phyloP scores from a whole-genome alignment of 1,140 invertebrate genomes.

The Phocides pigmalion region DNA sequence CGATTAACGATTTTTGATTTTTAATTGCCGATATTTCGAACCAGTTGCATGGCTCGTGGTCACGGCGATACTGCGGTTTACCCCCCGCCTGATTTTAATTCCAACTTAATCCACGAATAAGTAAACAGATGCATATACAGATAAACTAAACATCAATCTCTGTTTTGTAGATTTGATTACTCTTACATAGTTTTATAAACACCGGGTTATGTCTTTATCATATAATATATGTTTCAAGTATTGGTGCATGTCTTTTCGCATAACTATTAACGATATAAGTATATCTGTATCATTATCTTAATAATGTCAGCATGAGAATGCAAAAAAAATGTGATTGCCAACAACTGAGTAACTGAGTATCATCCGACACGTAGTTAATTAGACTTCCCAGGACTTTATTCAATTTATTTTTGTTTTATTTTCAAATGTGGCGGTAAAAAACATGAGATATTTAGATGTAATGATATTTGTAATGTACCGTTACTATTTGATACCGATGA shows the following conservation, averaged over 20 bases:
- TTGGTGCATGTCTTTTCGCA: background rate
- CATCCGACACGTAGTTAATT: constrained; percentile 23
- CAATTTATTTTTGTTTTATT: constrained; percentile 18
- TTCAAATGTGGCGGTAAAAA: constrained; percentile 2
- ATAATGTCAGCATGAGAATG: constrained; percentile 25
- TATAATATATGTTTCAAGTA: background rate
- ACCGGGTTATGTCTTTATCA: background rate
- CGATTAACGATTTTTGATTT: no score
- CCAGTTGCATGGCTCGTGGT: no score
- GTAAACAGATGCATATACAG: constrained; percentile 1
- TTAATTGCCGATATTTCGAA: no score
- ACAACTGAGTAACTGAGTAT: constrained; percentile 4
- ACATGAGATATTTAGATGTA: constrained; percentile 8
- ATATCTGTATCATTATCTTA: constrained; percentile 15
- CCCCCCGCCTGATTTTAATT: background rate
- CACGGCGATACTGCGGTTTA: no score
- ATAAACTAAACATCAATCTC: constrained; percentile 2
- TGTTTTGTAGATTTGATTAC: background rate
- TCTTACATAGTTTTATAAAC: background rate
- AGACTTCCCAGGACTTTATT: constrained; percentile 20
- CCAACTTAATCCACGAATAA: background rate
- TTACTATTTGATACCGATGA: constrained; percentile 27
- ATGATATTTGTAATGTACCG: constrained; percentile 29
- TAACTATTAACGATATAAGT: background rate
- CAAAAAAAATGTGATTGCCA: constrained; percentile 15